phyloP scores from a whole-genome alignment of 2,113 vertebrate species.

The Lates calcarifer region DNA sequence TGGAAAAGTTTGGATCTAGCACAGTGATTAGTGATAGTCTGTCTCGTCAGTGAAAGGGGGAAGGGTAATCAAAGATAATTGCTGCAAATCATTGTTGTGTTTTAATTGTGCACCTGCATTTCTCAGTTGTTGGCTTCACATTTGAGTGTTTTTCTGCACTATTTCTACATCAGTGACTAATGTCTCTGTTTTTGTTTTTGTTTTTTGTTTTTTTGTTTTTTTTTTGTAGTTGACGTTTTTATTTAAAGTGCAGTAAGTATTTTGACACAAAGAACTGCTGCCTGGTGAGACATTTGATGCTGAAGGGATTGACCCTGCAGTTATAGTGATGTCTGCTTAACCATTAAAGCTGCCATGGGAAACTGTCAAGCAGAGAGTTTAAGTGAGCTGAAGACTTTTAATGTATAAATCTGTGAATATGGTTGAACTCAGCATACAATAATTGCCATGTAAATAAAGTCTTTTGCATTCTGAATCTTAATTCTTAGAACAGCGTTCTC shows the following conservation, averaged over 20 bases:
- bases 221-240: slow-evolving; percentile 6
- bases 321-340: neutral
- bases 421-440: neutral
- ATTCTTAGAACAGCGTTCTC: slow-evolving; percentile 46
- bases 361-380: neutral
- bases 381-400: neutral
- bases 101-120: slow-evolving; percentile 79
- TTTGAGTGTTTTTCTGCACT: slow-evolving; percentile 4
- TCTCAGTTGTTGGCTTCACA: slow-evolving; percentile 30
- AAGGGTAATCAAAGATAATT: slow-evolving; percentile 81
- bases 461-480: slow-evolving; percentile 50
- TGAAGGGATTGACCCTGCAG: neutral
- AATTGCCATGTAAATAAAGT: slow-evolving; percentile 43
- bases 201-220: too few relatives aligned
- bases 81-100: slow-evolving; percentile 71
- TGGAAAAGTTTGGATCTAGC: slow-evolving; percentile 66
- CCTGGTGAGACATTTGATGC: neutral
- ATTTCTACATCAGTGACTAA: slow-evolving; percentile 18
- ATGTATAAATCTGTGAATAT: fast-evolving
- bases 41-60: slow-evolving; percentile 59
- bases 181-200: slow-evolving; percentile 11
- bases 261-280: neutral
- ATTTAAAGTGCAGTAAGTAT: neutral
- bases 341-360: neutral
- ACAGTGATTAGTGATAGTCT: slow-evolving; percentile 67